Evolutionary conservation across 92 coral and sea anemone species (phyloP).

Genomic region (Parazoanthus darwini): DNA sequence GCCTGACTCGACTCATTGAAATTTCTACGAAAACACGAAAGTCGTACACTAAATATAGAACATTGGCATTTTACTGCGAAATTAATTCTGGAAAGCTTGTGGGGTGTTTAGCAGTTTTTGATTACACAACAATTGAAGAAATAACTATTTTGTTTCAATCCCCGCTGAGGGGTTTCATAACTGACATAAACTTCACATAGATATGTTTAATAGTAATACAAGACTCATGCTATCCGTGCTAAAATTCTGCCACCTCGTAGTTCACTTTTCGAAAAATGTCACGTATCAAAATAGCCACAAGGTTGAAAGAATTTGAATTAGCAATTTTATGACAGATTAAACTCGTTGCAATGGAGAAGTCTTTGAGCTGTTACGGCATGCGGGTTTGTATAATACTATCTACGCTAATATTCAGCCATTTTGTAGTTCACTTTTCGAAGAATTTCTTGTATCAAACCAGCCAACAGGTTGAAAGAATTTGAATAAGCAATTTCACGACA

Average conservation of each 20-base stretch:
- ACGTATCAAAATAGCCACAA: background rate
- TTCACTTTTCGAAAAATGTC: background rate
- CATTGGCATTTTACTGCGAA: background rate
- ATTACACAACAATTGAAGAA: background rate
- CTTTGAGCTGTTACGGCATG: constrained; percentile 27
- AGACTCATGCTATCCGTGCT: background rate
- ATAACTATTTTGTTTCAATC: background rate
- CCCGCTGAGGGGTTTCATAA: background rate
- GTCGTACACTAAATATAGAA: background rate
- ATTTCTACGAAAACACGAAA: background rate
- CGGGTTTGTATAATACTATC: constrained; percentile 17
- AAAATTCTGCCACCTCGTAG: background rate
- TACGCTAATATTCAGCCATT: background rate
- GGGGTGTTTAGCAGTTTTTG: background rate
- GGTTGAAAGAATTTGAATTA: constrained; percentile 35
- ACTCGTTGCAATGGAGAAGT: constrained; percentile 36
- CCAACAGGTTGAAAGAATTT: constrained; percentile 21
- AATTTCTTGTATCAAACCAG: background rate
- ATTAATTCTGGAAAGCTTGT: background rate
- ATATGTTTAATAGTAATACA: background rate
- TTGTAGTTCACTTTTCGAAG: background rate
- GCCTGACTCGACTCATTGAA: background rate
- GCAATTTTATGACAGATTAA: constrained; percentile 8
- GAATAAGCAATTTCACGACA: constrained; percentile 23
- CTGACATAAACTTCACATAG: background rate